phyloP scores from a whole-genome alignment of 2,888 invertebrate species.

The Oscheius sp. region DNA sequence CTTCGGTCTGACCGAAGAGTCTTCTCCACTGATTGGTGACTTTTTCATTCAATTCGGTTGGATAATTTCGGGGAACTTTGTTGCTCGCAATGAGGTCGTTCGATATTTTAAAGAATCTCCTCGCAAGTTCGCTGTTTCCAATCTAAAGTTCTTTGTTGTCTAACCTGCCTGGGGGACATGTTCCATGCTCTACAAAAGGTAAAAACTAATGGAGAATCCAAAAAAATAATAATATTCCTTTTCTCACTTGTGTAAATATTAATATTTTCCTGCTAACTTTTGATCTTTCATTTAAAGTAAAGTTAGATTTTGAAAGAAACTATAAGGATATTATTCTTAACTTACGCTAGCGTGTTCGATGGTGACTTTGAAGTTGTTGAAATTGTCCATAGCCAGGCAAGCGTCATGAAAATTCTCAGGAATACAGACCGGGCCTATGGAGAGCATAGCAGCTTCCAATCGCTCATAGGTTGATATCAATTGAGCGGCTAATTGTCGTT shows the following conservation, averaged over 20 bases:
- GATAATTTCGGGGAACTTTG: slow-evolving; percentile 29
- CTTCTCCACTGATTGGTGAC: slow-evolving; percentile 40
- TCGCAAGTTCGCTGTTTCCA: slow-evolving; percentile 32
- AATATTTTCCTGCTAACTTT: too few relatives aligned
- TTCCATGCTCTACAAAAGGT: too few relatives aligned
- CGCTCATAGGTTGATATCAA: slow-evolving; percentile 6
- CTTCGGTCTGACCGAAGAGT: slow-evolving; percentile 77
- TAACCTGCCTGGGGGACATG: too few relatives aligned
- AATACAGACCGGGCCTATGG: background rate
- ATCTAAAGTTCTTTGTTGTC: background rate
- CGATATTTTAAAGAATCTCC: slow-evolving; percentile 31
- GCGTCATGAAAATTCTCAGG: slow-evolving; percentile 11
- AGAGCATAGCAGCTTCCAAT: background rate
- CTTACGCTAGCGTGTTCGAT: background rate
- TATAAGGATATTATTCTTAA: too few relatives aligned
- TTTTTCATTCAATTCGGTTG: slow-evolving; percentile 82
- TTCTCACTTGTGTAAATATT: too few relatives aligned
- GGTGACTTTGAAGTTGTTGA: background rate
- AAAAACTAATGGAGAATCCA: too few relatives aligned
- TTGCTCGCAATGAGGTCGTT: slow-evolving; percentile 36
- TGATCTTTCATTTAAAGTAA: too few relatives aligned
- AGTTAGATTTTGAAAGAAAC: too few relatives aligned
- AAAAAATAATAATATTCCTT: too few relatives aligned
- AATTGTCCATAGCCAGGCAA: background rate
- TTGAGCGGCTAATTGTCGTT: background rate